Conservation (phyloP, 2,888 invertebrate genomes). For the Drepana falcataria region DNA sequence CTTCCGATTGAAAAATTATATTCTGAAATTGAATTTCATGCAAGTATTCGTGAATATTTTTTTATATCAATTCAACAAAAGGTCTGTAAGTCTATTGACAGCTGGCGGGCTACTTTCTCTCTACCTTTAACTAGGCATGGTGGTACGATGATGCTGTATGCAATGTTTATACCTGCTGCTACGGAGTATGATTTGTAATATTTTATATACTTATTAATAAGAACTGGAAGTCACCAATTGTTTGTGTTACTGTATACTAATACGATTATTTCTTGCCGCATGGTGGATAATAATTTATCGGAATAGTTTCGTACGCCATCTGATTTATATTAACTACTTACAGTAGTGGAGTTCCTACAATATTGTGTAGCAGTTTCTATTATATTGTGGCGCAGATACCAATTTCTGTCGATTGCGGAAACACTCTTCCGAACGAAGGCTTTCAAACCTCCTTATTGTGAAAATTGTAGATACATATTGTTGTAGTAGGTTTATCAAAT, state of each 20-base stretch:
- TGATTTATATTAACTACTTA: conserved; percentile 42
- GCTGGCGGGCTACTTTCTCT: no score
- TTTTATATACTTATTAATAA: no score
- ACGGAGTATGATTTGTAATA: no score
- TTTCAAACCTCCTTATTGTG: conserved; percentile 8
- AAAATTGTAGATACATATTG: not conserved
- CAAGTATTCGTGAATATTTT: no score
- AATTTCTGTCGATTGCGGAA: conserved; percentile 27
- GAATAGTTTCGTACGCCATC: conserved; percentile 42
- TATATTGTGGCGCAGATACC: conserved; percentile 26
- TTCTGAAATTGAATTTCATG: no score
- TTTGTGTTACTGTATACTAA: conserved; percentile 34
- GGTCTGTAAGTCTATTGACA: no score
- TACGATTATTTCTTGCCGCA: conserved; percentile 27
- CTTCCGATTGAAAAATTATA: not conserved
- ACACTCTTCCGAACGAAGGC: conserved; percentile 19
- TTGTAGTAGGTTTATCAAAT: not conserved
- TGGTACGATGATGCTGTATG: no score
- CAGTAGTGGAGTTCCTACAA: conserved; percentile 19
- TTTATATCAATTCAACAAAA: no score
- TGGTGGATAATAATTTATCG: conserved; percentile 42
- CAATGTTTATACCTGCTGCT: no score
- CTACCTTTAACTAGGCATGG: no score
- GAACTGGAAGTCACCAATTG: conserved; percentile 4
- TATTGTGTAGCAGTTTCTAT: conserved; percentile 31